A percentile compares a stretch with the other conserved stretches of the same genome.
phyloP scores from a whole-genome alignment of 2,113 vertebrate genomes.

The Pleuronectes platessa region DNA sequence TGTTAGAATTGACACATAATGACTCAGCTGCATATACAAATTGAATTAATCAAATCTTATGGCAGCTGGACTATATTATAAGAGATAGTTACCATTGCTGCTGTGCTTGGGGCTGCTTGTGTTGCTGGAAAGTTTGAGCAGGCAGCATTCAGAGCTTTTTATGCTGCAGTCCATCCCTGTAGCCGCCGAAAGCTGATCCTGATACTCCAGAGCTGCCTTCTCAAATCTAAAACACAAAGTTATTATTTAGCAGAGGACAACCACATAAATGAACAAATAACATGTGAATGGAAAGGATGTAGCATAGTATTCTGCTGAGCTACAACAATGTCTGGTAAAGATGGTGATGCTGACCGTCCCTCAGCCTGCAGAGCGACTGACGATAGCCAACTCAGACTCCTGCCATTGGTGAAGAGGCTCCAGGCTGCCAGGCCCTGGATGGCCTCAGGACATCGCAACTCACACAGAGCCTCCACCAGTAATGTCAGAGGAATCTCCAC shows the following conservation, averaged over 20 bases:
- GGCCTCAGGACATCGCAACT: slow-evolving; percentile 95
- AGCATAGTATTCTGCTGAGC: no score
- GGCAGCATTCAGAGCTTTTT: slow-evolving; percentile 86
- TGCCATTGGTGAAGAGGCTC: slow-evolving; percentile 88
- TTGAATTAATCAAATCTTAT: background rate
- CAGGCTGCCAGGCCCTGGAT: slow-evolving; percentile 95
- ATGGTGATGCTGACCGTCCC: slow-evolving; percentile 84
- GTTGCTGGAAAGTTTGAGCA: slow-evolving; percentile 88
- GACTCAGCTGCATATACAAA: background rate
- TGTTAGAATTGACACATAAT: background rate
- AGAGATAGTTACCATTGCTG: slow-evolving; percentile 84
- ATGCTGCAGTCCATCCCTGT: slow-evolving; percentile 94
- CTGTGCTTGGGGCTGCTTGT: slow-evolving; percentile 93
- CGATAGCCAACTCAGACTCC: slow-evolving; percentile 90
- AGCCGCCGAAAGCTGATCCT: slow-evolving; percentile 94
- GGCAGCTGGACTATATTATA: background rate
- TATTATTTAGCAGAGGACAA: background rate
- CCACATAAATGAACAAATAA: background rate
- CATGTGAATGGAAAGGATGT: background rate
- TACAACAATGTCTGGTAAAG: background rate
- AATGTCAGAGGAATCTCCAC: slow-evolving; percentile 93
- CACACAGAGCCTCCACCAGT: slow-evolving; percentile 95
- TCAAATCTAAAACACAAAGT: slow-evolving; percentile 87
- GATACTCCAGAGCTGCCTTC: slow-evolving; percentile 94
- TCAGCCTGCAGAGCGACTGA: slow-evolving; percentile 95